These are phyloP conservation scores for Bergia puertoricense DNA, from an alignment of 92 coral and sea anemone species.

Conservation along the genomic window DNA sequence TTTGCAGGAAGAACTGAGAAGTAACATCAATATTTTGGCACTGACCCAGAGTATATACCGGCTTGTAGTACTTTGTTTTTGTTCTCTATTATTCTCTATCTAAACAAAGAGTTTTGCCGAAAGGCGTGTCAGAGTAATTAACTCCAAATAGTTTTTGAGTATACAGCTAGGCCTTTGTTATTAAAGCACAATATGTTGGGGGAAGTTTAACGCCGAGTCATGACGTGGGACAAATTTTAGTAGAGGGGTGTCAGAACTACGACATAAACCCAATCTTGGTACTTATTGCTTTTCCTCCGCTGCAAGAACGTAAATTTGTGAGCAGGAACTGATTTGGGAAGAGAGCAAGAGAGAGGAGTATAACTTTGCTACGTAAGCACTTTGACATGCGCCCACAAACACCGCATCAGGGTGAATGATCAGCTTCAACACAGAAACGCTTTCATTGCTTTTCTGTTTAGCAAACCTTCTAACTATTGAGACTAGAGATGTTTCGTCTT, in stretches of 20 bases:
- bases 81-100: background rate
- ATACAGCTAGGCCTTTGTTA: background rate
- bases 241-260: background rate
- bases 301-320: background rate
- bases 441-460: background rate
- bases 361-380: background rate
- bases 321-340: conserved; percentile 14
- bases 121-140: conserved; percentile 31
- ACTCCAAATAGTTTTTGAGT: background rate
- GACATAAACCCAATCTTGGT: background rate
- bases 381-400: background rate
- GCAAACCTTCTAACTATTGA: background rate
- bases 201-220: background rate
- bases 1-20: background rate
- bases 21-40: conserved; percentile 3
- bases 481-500: background rate
- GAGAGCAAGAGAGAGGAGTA: background rate
- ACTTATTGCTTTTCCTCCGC: background rate
- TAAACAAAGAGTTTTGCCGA: conserved; percentile 33
- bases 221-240: background rate
- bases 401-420: background rate
- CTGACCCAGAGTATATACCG: background rate
- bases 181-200: background rate
- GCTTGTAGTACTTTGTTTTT: background rate
- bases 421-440: background rate